Evolutionary conservation across 2,797 vertebrate genomes (phyloP), one percentile per base, ranked within the genome.

Genomic region (Odontamblyopus lacepedii): DNA sequence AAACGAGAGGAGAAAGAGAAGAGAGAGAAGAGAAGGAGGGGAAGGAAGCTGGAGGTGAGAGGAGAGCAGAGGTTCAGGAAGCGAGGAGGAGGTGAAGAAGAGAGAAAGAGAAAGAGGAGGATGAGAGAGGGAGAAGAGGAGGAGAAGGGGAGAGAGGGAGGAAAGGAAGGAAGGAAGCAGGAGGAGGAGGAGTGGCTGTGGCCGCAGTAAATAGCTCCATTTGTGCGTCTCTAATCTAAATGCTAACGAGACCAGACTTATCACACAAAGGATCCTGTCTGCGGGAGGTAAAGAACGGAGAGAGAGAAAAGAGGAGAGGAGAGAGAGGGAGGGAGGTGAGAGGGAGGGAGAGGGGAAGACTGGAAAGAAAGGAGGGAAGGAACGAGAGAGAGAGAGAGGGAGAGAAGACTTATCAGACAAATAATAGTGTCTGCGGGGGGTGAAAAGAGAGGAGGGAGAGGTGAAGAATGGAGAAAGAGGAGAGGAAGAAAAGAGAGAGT

Each of bases 231-330:
- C 62, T 99, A 98, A 98, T 99, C 97, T 99, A 99, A 99, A 99
- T 99, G 97, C 97, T 98, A 99, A 99, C 97, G 98, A 99, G 97
- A 98, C 97, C 96, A 97, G 98, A 99, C 97, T 99, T 98, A 99
- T 99, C 97, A 99, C 96, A 97, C 96, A 99, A 99, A 98, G 97
- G 97, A 99, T 98, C 96, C 97, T 98, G 97, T 98, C 97, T 55
- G 48, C 53, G 19, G 27, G 63, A 48, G 70, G 63, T 38, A 19
- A 35, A 27, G 9, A 6, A 27, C 38, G 67, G 65, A 26, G 63
- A 16, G 19, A 51, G 5, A 32, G 8, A 27, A 16, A 62, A 27
- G 9, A 0, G 6, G 18, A 38, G 13, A 18, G 5, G 18, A 29
- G 8, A 35, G 11, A 23, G 23, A 5, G 19, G 26, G 7, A 35